Evolutionary conservation across 2,797 vertebrate species (phyloP), one percentile per base, ranked within the genome.

Genomic region (Podarcis siculus): DNA sequence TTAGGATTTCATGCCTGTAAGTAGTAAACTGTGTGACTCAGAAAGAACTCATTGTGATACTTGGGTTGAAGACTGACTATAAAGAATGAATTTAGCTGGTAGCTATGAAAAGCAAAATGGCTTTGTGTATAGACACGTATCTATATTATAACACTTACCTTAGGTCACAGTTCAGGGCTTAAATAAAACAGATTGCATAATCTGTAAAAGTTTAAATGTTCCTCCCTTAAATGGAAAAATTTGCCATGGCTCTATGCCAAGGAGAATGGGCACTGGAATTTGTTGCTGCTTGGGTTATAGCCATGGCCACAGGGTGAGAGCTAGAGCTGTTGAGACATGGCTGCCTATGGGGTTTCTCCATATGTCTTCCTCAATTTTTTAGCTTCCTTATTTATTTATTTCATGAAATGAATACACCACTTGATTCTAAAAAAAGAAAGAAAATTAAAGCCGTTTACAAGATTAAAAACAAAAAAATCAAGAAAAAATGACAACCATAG

Each of bases 41-140:
- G 89, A 85, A 83, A 80, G 37, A 82, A 12, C 79, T 12, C 39
- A 87, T 78, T 66, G n/a, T 25, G 76, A 21, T 37, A 75, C 17
- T 72, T 4, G 17, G 3, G 80, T 91, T 86, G 83, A 69, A 82
- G 71, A 83, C 85, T 85, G 6, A 78, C 85, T 92, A 83, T 92
- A 89, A 93, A 92, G 86, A 67, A 37, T 37, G 3, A 17, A 61
- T 37, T 37, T 12, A 75, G 37, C 37, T 35, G 15, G 32, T 21
- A 37, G 32, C n/a, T 75, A 75, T 75, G 35, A 37, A 2, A 75
- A 75, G 72, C 32, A 37, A 69, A n/a, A 12, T 69, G 10, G 15
- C 30, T 27, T 30, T 9, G 27, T 69, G 4, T 69, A 30, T 30
- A 45, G 45, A n/a, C 30, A 67, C 27, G 17, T 67, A 67, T 67